A percentile compares a stretch with the other conserved stretches of the same genome.
phyloP scores from a whole-genome alignment of 1,140 invertebrate species.

The Aleiodes sp. region DNA sequence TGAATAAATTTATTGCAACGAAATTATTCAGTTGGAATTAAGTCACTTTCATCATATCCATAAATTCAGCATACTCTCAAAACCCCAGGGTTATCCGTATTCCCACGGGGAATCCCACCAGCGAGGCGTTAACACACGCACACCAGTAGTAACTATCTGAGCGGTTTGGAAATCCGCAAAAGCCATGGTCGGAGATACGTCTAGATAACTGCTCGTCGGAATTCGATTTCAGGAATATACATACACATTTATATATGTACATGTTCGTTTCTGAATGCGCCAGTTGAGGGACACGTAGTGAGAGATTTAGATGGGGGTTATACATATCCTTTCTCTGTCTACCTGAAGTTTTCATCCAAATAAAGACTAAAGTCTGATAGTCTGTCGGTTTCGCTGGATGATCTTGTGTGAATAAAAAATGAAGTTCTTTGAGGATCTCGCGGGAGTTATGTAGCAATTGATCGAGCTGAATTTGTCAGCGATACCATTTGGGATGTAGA shows the following conservation, averaged over 20 bases:
- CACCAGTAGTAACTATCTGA: background rate
- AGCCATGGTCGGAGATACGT: constrained; percentile 6
- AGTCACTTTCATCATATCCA: constrained; percentile 10
- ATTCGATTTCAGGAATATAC: background rate
- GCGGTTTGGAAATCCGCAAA: constrained; percentile 11
- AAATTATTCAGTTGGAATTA: constrained; percentile 3
- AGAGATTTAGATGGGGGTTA: background rate
- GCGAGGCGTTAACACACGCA: constrained; percentile 5
- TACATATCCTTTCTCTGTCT: background rate
- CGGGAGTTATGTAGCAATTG: too few relatives aligned
- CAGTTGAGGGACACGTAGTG: background rate
- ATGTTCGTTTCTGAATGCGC: background rate
- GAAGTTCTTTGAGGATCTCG: too few relatives aligned
- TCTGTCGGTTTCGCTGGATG: background rate
- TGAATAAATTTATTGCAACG: too few relatives aligned
- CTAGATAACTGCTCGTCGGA: constrained; percentile 11
- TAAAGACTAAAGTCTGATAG: background rate
- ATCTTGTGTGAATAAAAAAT: too few relatives aligned
- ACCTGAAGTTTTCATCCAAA: background rate
- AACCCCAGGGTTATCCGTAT: background rate
- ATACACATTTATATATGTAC: background rate
- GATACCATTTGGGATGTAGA: too few relatives aligned
- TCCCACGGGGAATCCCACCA: background rate
- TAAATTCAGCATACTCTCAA: background rate
- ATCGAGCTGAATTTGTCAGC: too few relatives aligned